These are phyloP conservation scores for Agonum fuliginosum DNA, from an alignment of 2,888 invertebrate species.

Conservation along the genomic window DNA sequence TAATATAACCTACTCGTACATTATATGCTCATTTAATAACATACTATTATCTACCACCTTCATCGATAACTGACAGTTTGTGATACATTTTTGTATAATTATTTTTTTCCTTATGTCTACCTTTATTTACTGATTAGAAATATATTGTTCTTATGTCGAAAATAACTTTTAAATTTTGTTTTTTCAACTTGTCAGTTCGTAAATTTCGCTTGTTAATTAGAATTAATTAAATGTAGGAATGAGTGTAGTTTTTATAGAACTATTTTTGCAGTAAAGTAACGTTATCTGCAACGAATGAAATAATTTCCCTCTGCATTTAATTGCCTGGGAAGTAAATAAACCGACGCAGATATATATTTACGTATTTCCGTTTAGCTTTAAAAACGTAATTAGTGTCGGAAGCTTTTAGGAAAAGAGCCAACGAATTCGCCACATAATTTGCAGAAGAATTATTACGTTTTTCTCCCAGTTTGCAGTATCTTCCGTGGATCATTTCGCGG, in stretches of 20 bases:
- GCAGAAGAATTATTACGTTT: constrained; percentile 44
- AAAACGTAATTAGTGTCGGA: constrained; percentile 47
- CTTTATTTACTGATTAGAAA: background rate
- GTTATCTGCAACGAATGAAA: constrained; percentile 13
- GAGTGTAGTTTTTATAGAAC: background rate
- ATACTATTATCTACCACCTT: no score
- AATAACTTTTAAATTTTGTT: no score
- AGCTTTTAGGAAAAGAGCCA: constrained; percentile 33
- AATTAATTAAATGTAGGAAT: background rate
- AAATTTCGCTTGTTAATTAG: background rate
- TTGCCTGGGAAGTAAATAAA: constrained; percentile 46
- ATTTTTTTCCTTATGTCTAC: background rate
- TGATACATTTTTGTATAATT: background rate
- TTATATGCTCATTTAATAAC: no score
- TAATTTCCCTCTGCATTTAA: constrained; percentile 43
- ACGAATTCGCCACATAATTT: constrained; percentile 41
- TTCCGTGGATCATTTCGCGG: constrained; percentile 37
- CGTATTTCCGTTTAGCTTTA: constrained; percentile 48
- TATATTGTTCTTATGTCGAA: background rate
- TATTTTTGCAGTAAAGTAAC: constrained; percentile 19
- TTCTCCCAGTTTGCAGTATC: constrained; percentile 22
- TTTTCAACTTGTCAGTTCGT: background rate
- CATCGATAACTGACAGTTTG: background rate
- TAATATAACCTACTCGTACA: no score
- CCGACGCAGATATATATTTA: constrained; percentile 41